Evolutionary conservation across 1,140 invertebrate species (phyloP), one percentile per base, ranked within the genome.

Genomic region (Polypedilum vanderplanki): DNA sequence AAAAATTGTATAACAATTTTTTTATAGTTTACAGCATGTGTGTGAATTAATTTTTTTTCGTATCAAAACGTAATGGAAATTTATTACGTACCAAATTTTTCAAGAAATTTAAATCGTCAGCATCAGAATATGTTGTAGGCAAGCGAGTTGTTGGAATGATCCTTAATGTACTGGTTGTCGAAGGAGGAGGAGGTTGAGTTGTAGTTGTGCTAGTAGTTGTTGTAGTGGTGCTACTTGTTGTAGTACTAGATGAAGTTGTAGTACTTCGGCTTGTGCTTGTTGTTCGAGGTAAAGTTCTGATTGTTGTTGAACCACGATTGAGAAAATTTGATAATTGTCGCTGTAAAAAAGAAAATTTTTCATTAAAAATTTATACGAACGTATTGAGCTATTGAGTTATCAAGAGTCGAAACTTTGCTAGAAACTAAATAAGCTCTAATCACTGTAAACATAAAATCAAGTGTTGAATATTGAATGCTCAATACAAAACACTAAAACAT

Each of bases 101-200:
- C 24, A 86, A 77, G 77, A 86, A 86, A 41, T 80, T 81, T 75
- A 86, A 80, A 80, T 86, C 85, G 76, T 86, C 85, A 80, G 82
- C 80, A 75, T 85, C 83, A 3, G 85, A 85, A 79, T 82, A 85
- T n/a, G 84, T 85, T 5, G 83, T 84, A 10, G 64, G 74, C 40
- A 22, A 12, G 3, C 22, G 10, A 0, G 46, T 82, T 74, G 83
- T 84, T 33, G 83, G 78, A 41, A 78, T 33, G 24, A 33, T 80
- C 73, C 74, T 78, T 41, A 76, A 41, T 40, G 76, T 77, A 1
- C 78, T 78, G 73, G 78, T 77, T 20, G 79, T 79, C 40, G 41
- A 73, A 76, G 78, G 78, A 75, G 79, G 41, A 12, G 41, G 41
- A 46, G 41, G 24, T 33, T 3, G 2, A 15, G 41, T 46, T 18